Base-by-base conservation (phyloP, 2,888 invertebrate species). In the Keiferia lycopersicella region DNA sequence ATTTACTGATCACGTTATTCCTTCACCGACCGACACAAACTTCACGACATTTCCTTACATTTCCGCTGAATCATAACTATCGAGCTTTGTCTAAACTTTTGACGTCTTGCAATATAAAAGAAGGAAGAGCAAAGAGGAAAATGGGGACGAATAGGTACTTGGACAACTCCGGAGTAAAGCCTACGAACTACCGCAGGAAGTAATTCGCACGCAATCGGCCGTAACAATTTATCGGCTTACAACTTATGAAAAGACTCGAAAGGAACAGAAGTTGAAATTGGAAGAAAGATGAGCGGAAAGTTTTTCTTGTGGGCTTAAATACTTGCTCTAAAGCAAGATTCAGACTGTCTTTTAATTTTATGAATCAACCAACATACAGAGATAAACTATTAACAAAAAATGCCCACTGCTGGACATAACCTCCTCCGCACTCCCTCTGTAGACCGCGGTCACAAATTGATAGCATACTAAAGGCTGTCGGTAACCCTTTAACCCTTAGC, bases 191-290 rank as follows among this genome's bases (percentile, higher is more conserved):
- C 56, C 71, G 66, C 66, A 71, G 74, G 71, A 77, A 81, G 81
- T 82, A 80, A 82, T 83, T 83, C 78, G 74, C 78, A 80, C 78
- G 79, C 79, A 83, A 82, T 83, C 83, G 78, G 67, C 75, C 79
- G 77, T 80, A 79, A 76, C 78, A 82, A 83, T 84, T 86, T 83
- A 83, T 82, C 70, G 80, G 73, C 73, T 74, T 72, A 79, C 76
- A 82, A 84, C 78, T 83, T 76, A 72, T 70, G 78, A 76, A 78
- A 78, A 76, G 75, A 56, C n/a, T 56, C 34, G 16, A 56, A 56
- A 34, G 26, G 56, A 56, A 56, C 34, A 56, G 34, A 56, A n/a
- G 26, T 34, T 56, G 56, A 30, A 30, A 30, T 11, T n/a, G 11
- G 20, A 56, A 14, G 10, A 6, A n/a, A n/a, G 56, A 14, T 16